A percentile compares a stretch with the other conserved stretches of the same genome.
Evolutionary conservation across 2,888 invertebrate genomes (phyloP).

Genomic region (Volucella inanis): DNA sequence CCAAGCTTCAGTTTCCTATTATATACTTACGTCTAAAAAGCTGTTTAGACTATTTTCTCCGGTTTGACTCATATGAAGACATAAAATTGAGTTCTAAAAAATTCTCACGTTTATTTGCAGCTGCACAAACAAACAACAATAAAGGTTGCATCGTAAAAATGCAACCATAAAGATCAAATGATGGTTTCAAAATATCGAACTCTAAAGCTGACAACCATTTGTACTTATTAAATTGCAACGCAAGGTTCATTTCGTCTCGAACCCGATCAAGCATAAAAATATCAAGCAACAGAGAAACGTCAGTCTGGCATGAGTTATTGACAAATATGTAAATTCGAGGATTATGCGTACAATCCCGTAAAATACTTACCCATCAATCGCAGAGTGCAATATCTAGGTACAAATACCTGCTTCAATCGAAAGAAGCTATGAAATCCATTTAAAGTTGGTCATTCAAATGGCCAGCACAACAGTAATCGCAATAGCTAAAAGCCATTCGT

Average conservation of each 20-base stretch:
- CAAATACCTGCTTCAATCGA: not conserved
- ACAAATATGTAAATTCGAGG: slow-evolving; percentile 57
- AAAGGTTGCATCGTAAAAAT: not conserved
- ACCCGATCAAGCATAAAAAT: slow-evolving; percentile 63
- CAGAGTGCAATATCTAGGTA: slow-evolving; percentile 32
- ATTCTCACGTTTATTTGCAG: no score
- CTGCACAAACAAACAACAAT: no score
- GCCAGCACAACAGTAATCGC: slow-evolving; percentile 9
- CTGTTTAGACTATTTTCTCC: no score
- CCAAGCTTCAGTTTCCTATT: no score
- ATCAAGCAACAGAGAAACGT: slow-evolving; percentile 43
- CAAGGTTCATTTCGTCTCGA: slow-evolving; percentile 19
- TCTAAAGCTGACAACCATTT: not conserved
- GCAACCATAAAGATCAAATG: slow-evolving; percentile 18
- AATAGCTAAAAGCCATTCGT: slow-evolving; percentile 19
- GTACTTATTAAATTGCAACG: slow-evolving; percentile 18
- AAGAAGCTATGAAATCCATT: slow-evolving; percentile 50
- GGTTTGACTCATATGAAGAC: no score
- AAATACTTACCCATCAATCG: slow-evolving; percentile 25
- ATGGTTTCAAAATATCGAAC: slow-evolving; percentile 23
- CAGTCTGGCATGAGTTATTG: slow-evolving; percentile 69
- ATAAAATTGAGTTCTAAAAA: no score
- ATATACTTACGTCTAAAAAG: no score
- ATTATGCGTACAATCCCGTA: slow-evolving; percentile 53
- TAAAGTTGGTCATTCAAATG: slow-evolving; percentile 64